Percentiles rank a stretch among this genome's conserved stretches.
Conservation (phyloP, 1,140 invertebrate genomes). For the Hyposmocoma kahamanoa region DNA sequence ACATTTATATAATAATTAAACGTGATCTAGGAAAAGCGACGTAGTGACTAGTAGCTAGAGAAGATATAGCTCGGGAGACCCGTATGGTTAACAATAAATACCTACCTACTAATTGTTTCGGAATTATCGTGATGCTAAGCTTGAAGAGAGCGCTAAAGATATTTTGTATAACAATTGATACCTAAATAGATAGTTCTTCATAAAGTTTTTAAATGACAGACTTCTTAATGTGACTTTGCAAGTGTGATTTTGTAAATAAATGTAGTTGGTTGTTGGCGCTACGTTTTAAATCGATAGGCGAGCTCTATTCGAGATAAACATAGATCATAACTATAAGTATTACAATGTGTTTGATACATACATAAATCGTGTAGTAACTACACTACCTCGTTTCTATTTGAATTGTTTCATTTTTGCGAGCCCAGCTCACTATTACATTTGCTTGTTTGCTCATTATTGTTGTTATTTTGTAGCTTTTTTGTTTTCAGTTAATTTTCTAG, state of each 20-base stretch:
- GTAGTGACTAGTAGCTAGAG: slow-evolving; percentile 47
- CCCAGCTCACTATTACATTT: slow-evolving; percentile 55
- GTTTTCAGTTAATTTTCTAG: slow-evolving; percentile 45
- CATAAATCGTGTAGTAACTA: slow-evolving; percentile 62
- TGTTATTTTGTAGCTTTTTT: slow-evolving; percentile 41
- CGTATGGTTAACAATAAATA: slow-evolving; percentile 21
- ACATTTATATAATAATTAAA: slow-evolving; percentile 38
- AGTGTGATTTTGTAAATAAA: slow-evolving; percentile 68
- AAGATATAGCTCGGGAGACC: slow-evolving; percentile 30
- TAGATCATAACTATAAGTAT: slow-evolving; percentile 30
- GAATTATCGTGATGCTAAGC: slow-evolving; percentile 45
- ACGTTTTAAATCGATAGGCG: slow-evolving; percentile 17
- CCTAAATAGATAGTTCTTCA: slow-evolving; percentile 51
- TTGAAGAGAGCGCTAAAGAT: slow-evolving; percentile 52
- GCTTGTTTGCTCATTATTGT: slow-evolving; percentile 59
- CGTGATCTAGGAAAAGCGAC: slow-evolving; percentile 38
- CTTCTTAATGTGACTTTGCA: slow-evolving; percentile 61
- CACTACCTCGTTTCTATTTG: slow-evolving; percentile 62
- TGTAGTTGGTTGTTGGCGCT: slow-evolving; percentile 23
- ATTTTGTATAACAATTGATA: slow-evolving; percentile 68
- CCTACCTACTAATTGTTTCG: slow-evolving; percentile 20
- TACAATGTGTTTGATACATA: slow-evolving; percentile 49
- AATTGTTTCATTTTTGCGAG: slow-evolving; percentile 45
- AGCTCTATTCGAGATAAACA: slow-evolving; percentile 23
- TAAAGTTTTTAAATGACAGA: slow-evolving; percentile 67